Evolutionary conservation across 2,797 vertebrate genomes (phyloP).

Genomic region (Rhynchonycteris naso): DNA sequence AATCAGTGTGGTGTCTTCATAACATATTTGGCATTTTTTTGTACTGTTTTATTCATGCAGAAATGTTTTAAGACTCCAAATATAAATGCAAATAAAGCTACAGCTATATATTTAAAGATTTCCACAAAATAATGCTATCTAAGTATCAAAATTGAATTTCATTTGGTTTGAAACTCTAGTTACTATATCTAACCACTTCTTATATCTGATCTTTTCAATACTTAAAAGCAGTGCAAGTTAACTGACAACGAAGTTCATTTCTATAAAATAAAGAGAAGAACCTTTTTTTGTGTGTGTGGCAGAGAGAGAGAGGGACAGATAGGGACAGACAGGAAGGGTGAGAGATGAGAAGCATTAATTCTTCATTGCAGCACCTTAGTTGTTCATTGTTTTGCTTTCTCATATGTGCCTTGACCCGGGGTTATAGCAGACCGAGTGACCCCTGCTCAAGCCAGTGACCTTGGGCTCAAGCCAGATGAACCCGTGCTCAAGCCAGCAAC

Average conservation of each 20-base stretch:
- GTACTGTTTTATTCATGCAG: neutral
- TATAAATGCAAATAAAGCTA: constrained; percentile 32
- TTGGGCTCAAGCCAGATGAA: too few relatives aligned
- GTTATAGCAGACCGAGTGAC: too few relatives aligned
- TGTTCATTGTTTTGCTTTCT: too few relatives aligned
- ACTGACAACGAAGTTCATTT: constrained; percentile 32
- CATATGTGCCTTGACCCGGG: too few relatives aligned
- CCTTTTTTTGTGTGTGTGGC: neutral
- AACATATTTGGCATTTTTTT: neutral
- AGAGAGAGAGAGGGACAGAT: too few relatives aligned
- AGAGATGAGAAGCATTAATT: too few relatives aligned
- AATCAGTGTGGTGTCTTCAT: neutral
- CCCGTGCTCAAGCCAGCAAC: too few relatives aligned
- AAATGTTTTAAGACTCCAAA: neutral
- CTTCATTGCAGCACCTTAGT: too few relatives aligned
- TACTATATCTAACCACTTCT: neutral
- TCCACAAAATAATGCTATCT: constrained; percentile 14
- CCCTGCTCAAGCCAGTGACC: too few relatives aligned
- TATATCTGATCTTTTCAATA: constrained; percentile 37
- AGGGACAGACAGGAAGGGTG: too few relatives aligned
- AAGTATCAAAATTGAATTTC: constrained; percentile 51
- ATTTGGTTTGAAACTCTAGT: neutral
- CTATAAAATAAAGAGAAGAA: constrained; percentile 46
- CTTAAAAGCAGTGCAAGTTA: constrained; percentile 29
- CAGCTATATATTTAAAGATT: constrained; percentile 39